These are phyloP conservation scores for Ormyrus pomaceus DNA, from an alignment of 2,888 invertebrate genomes.

Conservation along the genomic window DNA sequence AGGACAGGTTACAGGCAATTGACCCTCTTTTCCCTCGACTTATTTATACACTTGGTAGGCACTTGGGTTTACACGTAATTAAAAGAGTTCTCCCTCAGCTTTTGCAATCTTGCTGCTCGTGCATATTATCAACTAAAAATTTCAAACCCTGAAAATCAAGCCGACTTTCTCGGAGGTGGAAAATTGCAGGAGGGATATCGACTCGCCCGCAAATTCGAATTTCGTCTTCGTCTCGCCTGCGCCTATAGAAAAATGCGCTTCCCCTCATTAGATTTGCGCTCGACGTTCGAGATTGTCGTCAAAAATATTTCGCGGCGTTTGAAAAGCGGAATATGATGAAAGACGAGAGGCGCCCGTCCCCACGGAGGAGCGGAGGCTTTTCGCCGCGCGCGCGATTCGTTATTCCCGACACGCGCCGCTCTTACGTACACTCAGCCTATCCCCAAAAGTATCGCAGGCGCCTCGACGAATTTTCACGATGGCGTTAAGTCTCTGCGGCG, in stretches of 20 bases:
- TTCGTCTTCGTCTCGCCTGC: slow-evolving; percentile 20
- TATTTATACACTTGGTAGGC: too few species aligned
- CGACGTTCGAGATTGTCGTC: slow-evolving; percentile 25
- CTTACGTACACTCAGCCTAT: slow-evolving; percentile 9
- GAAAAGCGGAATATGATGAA: slow-evolving; percentile 1
- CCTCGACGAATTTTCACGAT: slow-evolving; percentile 7
- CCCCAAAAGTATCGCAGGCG: not conserved
- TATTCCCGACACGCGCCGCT: slow-evolving; percentile 16
- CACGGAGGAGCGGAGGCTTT: not conserved
- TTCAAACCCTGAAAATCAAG: too few species aligned
- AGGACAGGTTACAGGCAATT: slow-evolving; percentile 46
- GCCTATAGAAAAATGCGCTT: slow-evolving; percentile 1
- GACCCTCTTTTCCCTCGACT: slow-evolving; percentile 35
- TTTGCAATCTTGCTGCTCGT: too few species aligned
- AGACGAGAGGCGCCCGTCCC: not conserved
- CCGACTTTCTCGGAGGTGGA: too few species aligned
- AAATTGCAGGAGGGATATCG: not conserved
- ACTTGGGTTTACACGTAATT: too few species aligned
- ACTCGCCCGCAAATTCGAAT: slow-evolving; percentile 6
- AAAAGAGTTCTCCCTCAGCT: too few species aligned
- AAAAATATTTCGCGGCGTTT: slow-evolving; percentile 34
- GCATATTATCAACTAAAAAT: too few species aligned
- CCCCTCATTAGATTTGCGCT: slow-evolving; percentile 30
- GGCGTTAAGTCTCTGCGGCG: not conserved
- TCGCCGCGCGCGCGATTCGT: slow-evolving; percentile 14